Evolutionary conservation across 2,113 vertebrate genomes (phyloP).

Genomic region (Bujurquina vittata): DNA sequence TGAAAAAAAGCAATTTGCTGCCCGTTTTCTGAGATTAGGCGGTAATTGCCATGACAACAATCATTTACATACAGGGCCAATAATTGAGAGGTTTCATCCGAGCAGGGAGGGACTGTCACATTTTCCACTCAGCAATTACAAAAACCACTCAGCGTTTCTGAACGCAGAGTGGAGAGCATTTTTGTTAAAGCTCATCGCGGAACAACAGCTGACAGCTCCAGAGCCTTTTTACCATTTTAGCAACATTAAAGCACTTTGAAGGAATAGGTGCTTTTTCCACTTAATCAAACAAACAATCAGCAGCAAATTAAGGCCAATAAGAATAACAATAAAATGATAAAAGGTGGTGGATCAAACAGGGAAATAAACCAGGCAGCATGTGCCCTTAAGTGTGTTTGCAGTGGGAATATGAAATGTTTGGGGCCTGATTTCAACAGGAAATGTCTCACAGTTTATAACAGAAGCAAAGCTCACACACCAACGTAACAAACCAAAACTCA

Average conservation of each 20-base stretch:
- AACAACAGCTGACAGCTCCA: constrained; percentile 25
- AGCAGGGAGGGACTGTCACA: constrained; percentile 34
- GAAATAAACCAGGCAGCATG: not conserved
- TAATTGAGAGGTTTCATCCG: constrained; percentile 58
- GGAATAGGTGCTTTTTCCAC: constrained; percentile 7
- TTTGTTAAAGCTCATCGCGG: constrained; percentile 30
- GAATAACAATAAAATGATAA: constrained; percentile 7
- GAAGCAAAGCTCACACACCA: not conserved
- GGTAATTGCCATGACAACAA: constrained; percentile 69
- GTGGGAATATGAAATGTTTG: constrained; percentile 2
- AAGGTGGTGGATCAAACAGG: not conserved
- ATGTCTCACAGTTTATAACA: not conserved
- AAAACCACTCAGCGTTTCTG: constrained; percentile 28
- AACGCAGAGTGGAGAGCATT: constrained; percentile 12
- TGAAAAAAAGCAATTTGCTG: constrained; percentile 52
- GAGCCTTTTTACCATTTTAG: constrained; percentile 14
- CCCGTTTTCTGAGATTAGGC: constrained; percentile 45
- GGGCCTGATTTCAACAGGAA: not conserved
- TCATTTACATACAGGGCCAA: constrained; percentile 47
- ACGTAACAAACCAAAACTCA: not conserved
- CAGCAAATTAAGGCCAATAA: constrained; percentile 18
- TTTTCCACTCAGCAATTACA: constrained; percentile 50
- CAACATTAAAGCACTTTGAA: constrained; percentile 17
- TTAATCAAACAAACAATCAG: constrained; percentile 21
- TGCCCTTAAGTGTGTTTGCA: not conserved